phyloP scores from a whole-genome alignment of 2,888 invertebrate genomes.

The Dione juno region DNA sequence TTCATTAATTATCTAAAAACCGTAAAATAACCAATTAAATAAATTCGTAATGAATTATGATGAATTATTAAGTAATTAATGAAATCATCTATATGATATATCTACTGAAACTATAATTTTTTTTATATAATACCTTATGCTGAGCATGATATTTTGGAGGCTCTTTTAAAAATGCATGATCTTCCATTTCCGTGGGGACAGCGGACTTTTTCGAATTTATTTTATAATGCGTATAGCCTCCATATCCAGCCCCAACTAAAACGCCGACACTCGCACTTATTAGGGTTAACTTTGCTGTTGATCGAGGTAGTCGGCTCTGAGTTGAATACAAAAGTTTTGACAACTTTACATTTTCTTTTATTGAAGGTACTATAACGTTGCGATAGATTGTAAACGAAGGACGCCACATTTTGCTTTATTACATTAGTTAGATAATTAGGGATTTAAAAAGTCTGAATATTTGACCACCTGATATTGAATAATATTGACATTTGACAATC shows the following conservation, averaged over 20 bases:
- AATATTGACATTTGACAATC: slow-evolving; percentile 20
- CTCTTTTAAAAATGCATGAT: slow-evolving; percentile 71
- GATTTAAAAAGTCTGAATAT: neutral
- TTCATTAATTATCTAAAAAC: slow-evolving; percentile 84
- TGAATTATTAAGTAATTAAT: neutral
- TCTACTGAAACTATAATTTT: neutral
- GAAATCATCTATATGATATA: neutral
- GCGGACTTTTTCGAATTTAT: slow-evolving; percentile 66
- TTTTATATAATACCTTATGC: slow-evolving; percentile 67
- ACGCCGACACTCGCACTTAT: slow-evolving; percentile 85
- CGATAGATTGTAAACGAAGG: slow-evolving; percentile 65
- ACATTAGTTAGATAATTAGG: slow-evolving; percentile 13
- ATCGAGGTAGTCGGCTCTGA: slow-evolving; percentile 66
- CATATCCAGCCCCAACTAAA: slow-evolving; percentile 81
- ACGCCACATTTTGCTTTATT: slow-evolving; percentile 66
- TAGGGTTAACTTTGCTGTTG: slow-evolving; percentile 79
- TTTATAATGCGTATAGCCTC: slow-evolving; percentile 79
- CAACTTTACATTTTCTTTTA: slow-evolving; percentile 61
- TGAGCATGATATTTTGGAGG: slow-evolving; percentile 80
- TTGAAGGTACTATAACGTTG: slow-evolving; percentile 62
- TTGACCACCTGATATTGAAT: slow-evolving; percentile 24
- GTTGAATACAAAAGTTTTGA: slow-evolving; percentile 65
- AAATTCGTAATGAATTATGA: no score
- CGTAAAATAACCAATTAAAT: neutral
- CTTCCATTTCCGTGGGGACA: slow-evolving; percentile 64